Evolutionary conservation across 92 coral and sea anemone species (phyloP), one percentile per base, ranked within the genome.

Genomic region (Galaxea fascicularis): DNA sequence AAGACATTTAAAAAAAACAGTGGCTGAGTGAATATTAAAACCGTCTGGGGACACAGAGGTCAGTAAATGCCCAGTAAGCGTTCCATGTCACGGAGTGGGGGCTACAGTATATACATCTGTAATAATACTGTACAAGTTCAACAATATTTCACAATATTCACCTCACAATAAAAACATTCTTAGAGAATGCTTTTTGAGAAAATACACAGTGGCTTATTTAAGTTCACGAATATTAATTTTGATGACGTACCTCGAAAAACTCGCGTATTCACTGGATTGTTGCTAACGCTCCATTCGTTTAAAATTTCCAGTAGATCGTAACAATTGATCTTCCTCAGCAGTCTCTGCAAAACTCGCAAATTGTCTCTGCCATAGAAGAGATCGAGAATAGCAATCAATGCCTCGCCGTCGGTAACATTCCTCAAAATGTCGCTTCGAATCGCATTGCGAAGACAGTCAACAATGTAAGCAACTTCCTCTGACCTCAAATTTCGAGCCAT

Each of bases 321-420:
- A 57, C 95, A 88, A 20, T 85, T 79, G 17, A 93, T 89, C 71
- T 92, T 90, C 62, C 53, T 66, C 64, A 94, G 59, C 13, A 94
- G 89, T 22, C 94, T 82, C 82, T 92, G 92, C 31, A 92, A 25
- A 35, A 94, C 94, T 65, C 90, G 79, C 65, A 94, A 72, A 67
- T 92, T 89, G 63, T 92, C 98, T 39, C 63, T 67, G 0, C 98
- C 98, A 77, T 94, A 94, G n/a, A 77, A 92, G 17, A 80, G 65
- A 72, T 94, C 85, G 64, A 94, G 65, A 8, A 92, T 90, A 3
- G 89, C 88, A 12, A 94, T 86, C 27, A 94, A 78, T 0, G 81
- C 87, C 25, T 92, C 90, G 14, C 94, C 95, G 72, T 94, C 93
- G 20, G 54, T 79, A 45, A 92, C 87, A 47, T 89, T 91, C 28